These are phyloP conservation scores for Hemaris fuciformis DNA, from an alignment of 2,888 invertebrate species.

Conservation along the genomic window DNA sequence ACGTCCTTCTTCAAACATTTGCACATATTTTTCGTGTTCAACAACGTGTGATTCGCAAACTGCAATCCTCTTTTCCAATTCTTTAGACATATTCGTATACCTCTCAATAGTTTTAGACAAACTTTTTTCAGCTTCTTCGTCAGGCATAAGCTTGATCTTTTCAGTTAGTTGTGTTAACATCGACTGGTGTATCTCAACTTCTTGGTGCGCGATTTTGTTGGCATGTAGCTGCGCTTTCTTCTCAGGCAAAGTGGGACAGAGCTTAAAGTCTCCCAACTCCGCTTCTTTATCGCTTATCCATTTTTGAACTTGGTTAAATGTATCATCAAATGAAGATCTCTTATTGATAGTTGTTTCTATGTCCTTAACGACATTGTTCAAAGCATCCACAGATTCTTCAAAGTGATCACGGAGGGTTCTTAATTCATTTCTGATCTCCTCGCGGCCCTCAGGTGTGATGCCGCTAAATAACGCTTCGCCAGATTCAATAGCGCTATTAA, in stretches of 20 bases:
- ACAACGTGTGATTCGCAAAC: conserved; percentile 86
- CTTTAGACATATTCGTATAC: conserved; percentile 85
- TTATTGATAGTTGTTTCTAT: conserved; percentile 94
- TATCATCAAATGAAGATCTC: conserved; percentile 96
- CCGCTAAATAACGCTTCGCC: conserved; percentile 94
- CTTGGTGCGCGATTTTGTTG: conserved; percentile 90
- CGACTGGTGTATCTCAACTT: conserved; percentile 91
- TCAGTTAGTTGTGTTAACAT: conserved; percentile 92
- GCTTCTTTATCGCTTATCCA: conserved; percentile 92
- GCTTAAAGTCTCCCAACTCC: conserved; percentile 85
- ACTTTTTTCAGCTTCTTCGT: conserved; percentile 89
- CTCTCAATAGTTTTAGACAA: conserved; percentile 87
- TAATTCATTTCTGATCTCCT: conserved; percentile 90
- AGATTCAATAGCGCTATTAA: conserved; percentile 91
- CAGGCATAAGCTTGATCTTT: conserved; percentile 89
- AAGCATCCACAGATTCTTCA: conserved; percentile 91
- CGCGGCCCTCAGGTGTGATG: conserved; percentile 93
- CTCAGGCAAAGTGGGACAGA: conserved; percentile 91
- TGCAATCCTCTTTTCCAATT: conserved; percentile 85
- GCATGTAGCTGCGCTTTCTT: conserved; percentile 93
- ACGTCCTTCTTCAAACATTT: conserved; percentile 90
- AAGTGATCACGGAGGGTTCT: conserved; percentile 90
- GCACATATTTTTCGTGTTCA: conserved; percentile 91
- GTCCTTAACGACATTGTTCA: conserved; percentile 91
- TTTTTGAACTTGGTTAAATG: conserved; percentile 91